Percentiles rank a stretch among this genome's conserved stretches.
These are phyloP conservation scores for Aphidoletes aphidimyza DNA, from an alignment of 2,888 invertebrate genomes.

Conservation along the genomic window DNA sequence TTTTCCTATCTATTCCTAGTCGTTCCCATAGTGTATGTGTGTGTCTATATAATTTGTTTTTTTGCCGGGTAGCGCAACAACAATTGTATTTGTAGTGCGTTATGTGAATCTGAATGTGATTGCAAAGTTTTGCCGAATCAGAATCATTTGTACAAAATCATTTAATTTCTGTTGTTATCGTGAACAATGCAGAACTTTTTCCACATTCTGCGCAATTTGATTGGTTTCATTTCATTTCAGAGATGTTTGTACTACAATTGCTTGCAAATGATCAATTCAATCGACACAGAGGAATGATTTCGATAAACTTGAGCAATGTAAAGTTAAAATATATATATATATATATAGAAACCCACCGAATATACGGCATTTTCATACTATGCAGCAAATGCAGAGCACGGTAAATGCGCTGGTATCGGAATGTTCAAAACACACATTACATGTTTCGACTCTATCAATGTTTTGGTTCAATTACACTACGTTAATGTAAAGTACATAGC, in stretches of 20 bases:
- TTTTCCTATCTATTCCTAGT: neutral
- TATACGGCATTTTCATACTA: too few relatives aligned
- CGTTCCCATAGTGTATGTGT: too few relatives aligned
- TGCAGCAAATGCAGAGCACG: too few relatives aligned
- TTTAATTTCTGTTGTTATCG: neutral
- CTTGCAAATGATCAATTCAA: neutral
- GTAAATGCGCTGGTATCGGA: too few relatives aligned
- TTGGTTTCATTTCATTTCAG: neutral
- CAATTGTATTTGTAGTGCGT: neutral
- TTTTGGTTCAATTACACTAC: too few relatives aligned
- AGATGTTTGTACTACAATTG: neutral
- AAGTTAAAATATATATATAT: too few relatives aligned
- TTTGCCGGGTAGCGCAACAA: neutral
- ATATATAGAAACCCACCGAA: too few relatives aligned
- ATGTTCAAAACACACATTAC: too few relatives aligned
- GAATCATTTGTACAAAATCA: conserved; percentile 21
- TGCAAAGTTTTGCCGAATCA: neutral
- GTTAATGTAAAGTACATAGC: too few relatives aligned
- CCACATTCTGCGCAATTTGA: neutral
- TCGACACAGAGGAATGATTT: neutral
- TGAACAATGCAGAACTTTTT: neutral
- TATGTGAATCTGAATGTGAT: neutral
- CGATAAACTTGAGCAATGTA: neutral
- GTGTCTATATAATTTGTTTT: neutral
- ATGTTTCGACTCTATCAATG: too few relatives aligned